Conservation (phyloP, 2,113 vertebrate species). For the Istiophorus platypterus region DNA sequence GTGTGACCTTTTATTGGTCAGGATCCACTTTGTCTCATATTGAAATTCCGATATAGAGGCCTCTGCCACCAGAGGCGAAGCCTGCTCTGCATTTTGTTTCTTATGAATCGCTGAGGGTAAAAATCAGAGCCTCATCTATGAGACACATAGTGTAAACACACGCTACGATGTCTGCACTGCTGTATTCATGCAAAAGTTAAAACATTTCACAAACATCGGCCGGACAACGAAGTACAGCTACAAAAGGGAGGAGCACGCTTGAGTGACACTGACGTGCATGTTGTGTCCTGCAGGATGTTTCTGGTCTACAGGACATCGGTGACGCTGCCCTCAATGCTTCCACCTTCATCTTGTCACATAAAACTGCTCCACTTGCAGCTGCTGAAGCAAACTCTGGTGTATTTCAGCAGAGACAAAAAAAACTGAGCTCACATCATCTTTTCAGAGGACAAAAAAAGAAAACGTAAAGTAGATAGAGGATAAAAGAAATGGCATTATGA, state of each 20-base stretch:
- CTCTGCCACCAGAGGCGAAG: not conserved
- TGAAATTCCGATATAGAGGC: conserved; percentile 14
- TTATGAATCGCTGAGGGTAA: not conserved
- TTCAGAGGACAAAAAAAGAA: not conserved
- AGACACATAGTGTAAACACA: not conserved
- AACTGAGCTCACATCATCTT: not conserved
- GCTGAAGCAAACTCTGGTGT: not conserved
- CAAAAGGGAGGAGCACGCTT: not conserved
- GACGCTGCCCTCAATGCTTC: conserved; percentile 2
- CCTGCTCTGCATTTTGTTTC: not conserved
- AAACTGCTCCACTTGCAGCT: not conserved
- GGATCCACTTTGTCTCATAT: conserved; percentile 3
- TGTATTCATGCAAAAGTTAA: not conserved
- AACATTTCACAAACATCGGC: not conserved
- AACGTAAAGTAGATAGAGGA: too few relatives aligned
- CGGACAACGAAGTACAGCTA: not conserved
- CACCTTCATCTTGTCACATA: not conserved
- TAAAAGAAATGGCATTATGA: not conserved
- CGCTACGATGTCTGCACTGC: too few relatives aligned
- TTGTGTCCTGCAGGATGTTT: not conserved
- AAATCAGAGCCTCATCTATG: not conserved
- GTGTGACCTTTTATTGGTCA: not conserved
- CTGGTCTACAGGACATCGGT: not conserved
- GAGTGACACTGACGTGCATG: not conserved
- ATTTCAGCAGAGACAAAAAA: not conserved